Percentiles rank a stretch among this genome's conserved stretches.
Conservation (phyloP, 2,113 vertebrate species). For the Eleginops maclovinus region DNA sequence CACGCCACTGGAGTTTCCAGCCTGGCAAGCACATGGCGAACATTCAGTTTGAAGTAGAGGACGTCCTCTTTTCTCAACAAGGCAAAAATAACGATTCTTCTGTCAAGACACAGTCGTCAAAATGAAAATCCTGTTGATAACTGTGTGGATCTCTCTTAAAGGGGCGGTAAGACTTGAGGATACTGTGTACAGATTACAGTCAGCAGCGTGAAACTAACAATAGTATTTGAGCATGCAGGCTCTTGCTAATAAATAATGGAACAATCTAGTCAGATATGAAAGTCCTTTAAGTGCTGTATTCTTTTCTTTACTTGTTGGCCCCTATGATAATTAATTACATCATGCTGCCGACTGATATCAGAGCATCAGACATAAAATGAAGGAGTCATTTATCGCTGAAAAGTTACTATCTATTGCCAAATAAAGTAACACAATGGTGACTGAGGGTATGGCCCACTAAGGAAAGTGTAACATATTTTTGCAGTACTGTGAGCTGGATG, state of each 20-base stretch:
- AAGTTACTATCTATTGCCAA: too few relatives aligned
- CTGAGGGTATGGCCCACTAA: too few relatives aligned
- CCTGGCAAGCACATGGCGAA: conserved; percentile 45
- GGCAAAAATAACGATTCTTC: conserved; percentile 43
- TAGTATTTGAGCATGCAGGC: conserved; percentile 63
- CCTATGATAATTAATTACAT: conserved; percentile 12
- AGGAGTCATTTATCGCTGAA: neutral
- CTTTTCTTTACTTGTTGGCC: conserved; percentile 6
- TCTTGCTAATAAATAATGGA: conserved; percentile 70
- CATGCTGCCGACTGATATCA: conserved; percentile 36
- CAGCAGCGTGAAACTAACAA: conserved; percentile 47
- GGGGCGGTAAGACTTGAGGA: conserved; percentile 30
- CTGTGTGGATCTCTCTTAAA: conserved; percentile 20
- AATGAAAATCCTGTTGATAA: conserved; percentile 8
- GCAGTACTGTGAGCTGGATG: too few relatives aligned
- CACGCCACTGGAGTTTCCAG: conserved; percentile 55
- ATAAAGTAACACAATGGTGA: too few relatives aligned
- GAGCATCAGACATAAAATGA: conserved; percentile 9
- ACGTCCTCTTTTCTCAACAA: conserved; percentile 36
- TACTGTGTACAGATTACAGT: conserved; percentile 43
- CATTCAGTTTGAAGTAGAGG: conserved; percentile 56
- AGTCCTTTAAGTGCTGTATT: conserved; percentile 68
- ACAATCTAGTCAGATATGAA: conserved; percentile 59
- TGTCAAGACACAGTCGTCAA: conserved; percentile 24
- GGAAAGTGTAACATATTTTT: too few relatives aligned